These are phyloP conservation scores for Neopelma chrysocephalum DNA, from an alignment of 2,797 vertebrate genomes.

Conservation along the genomic window DNA sequence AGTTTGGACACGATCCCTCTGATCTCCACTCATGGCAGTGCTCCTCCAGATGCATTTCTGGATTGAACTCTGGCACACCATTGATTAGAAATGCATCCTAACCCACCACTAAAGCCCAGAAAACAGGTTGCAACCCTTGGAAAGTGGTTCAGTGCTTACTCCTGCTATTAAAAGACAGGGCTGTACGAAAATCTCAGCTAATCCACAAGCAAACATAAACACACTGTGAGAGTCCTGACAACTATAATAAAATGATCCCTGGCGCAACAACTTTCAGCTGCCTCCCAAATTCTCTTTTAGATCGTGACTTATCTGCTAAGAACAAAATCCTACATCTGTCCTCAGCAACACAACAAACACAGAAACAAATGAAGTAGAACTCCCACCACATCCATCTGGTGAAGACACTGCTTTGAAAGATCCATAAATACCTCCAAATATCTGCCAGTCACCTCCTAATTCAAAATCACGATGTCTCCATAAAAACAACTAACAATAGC, in stretches of 20 bases:
- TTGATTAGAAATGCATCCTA: background rate
- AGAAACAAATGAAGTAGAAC: background rate
- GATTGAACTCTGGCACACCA: background rate
- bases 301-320: background rate
- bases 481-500: background rate
- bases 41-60: background rate
- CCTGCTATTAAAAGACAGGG: background rate
- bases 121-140: background rate
- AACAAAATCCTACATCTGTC: background rate
- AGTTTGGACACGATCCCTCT: background rate
- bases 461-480: background rate
- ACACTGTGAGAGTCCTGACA: background rate
- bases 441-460: background rate
- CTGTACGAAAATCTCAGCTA: background rate
- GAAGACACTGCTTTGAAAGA: background rate
- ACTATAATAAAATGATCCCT: background rate
- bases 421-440: background rate
- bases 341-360: background rate
- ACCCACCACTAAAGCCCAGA: background rate
- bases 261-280: background rate
- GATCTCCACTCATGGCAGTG: accelerated
- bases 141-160: background rate
- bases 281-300: background rate
- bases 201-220: background rate
- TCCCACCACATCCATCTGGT: background rate